phyloP scores from a whole-genome alignment of 2,888 invertebrate genomes.

The Sinohyriopsis cumingii region DNA sequence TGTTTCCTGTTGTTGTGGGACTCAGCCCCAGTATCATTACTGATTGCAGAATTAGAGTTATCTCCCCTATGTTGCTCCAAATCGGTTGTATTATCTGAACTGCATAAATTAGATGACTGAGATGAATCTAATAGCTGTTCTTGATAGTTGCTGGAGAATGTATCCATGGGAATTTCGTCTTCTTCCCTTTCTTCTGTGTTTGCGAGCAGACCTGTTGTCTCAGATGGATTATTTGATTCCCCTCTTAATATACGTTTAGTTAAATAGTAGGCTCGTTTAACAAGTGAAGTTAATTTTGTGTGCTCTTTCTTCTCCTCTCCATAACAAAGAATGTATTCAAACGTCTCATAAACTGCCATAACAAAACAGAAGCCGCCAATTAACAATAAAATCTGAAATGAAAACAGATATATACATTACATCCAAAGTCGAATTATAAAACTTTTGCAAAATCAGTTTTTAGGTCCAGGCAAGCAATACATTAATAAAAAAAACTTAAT shows the following conservation, averaged over 20 bases:
- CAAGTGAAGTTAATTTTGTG: conserved; percentile 24
- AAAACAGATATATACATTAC: background rate
- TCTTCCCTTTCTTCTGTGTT: too few species aligned
- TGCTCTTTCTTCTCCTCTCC: conserved; percentile 65
- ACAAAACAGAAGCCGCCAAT: conserved; percentile 56
- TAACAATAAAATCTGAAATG: conserved; percentile 59
- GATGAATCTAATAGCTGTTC: background rate
- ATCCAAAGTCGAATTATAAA: too few species aligned
- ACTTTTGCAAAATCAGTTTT: too few species aligned
- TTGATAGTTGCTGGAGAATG: conserved; percentile 14
- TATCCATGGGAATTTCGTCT: conserved; percentile 34
- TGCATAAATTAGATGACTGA: too few species aligned
- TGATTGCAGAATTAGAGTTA: too few species aligned
- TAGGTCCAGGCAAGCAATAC: too few species aligned
- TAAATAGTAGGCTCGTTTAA: conserved; percentile 31
- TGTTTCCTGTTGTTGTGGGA: too few species aligned
- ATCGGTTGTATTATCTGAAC: too few species aligned
- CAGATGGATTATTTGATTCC: conserved; percentile 1
- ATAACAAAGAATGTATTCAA: conserved; percentile 67
- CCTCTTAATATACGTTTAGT: conserved; percentile 16
- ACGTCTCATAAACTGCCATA: conserved; percentile 63
- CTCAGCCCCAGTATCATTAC: too few species aligned
- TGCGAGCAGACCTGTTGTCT: conserved; percentile 21
- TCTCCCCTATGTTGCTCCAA: too few species aligned
- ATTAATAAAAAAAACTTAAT: too few species aligned